phyloP scores from a whole-genome alignment of 2,797 vertebrate genomes.

The Coregonus sp. region DNA sequence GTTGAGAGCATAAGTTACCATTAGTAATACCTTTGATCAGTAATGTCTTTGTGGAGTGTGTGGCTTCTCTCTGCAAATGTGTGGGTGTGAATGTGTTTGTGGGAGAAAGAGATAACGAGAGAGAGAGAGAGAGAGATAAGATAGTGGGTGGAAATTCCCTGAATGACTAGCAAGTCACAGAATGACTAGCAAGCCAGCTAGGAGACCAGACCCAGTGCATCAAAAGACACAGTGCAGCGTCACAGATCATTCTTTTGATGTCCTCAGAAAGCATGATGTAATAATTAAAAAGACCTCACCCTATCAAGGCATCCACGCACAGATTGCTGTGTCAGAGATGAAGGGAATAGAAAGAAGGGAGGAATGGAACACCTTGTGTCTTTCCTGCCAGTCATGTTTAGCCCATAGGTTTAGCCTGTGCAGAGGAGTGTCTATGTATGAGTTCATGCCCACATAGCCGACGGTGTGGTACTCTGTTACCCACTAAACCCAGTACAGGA shows the following conservation, averaged over 20 bases:
- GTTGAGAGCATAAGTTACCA: neutral
- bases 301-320: neutral
- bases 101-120: neutral
- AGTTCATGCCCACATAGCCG: neutral
- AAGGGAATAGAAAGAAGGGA: neutral
- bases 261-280: neutral
- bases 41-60: slow-evolving; percentile 26
- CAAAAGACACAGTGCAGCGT: neutral
- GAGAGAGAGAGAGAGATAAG: slow-evolving; percentile 14
- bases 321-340: neutral
- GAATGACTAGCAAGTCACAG: neutral
- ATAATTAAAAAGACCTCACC: neutral
- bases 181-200: slow-evolving; percentile 15
- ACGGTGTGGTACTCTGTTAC: neutral
- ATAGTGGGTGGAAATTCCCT: slow-evolving; percentile 67
- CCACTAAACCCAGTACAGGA: neutral
- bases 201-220: neutral
- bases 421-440: neutral
- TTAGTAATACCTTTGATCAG: neutral
- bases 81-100: slow-evolving; percentile 24
- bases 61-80: slow-evolving; percentile 27
- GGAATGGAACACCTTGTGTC: neutral
- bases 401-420: neutral
- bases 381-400: neutral
- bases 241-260: neutral